Evolutionary conservation across 2,113 vertebrate species (phyloP).

Genomic region (Carettochelys insculpta): DNA sequence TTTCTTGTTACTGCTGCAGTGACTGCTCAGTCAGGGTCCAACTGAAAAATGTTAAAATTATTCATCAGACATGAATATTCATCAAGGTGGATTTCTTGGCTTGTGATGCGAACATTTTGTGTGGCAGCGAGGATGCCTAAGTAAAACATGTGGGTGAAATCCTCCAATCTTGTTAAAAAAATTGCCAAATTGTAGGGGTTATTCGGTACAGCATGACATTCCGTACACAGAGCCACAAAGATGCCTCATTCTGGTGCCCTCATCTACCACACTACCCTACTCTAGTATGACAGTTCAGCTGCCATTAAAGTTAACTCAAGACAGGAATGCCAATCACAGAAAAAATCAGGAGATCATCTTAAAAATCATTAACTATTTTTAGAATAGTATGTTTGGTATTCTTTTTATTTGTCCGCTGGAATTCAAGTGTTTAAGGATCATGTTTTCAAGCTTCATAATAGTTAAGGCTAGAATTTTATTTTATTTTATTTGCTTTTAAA

Average conservation of each 20-base stretch:
- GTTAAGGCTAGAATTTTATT: neutral
- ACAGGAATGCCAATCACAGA: neutral
- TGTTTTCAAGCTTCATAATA: neutral
- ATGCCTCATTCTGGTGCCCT: neutral
- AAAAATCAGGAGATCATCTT: neutral
- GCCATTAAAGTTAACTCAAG: neutral
- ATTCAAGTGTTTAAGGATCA: neutral
- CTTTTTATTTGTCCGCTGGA: neutral
- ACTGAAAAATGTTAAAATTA: constrained; percentile 72
- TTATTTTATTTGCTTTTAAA: neutral
- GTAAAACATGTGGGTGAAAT: constrained; percentile 46
- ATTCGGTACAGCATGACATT: neutral
- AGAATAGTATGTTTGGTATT: neutral
- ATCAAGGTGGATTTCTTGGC: constrained; percentile 64
- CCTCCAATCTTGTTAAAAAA: constrained; percentile 47
- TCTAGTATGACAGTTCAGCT: neutral
- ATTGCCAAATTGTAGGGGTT: neutral
- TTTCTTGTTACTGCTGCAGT: constrained; percentile 57
- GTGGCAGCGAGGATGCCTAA: constrained; percentile 35
- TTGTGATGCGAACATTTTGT: constrained; percentile 28
- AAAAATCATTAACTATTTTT: constrained; percentile 8
- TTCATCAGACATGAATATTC: constrained; percentile 76
- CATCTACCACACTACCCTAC: neutral
- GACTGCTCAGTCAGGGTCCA: constrained; percentile 71
- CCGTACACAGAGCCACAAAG: neutral